Base-by-base conservation (phyloP, 2,113 vertebrate species). In the Leptocoma aspasia region DNA sequence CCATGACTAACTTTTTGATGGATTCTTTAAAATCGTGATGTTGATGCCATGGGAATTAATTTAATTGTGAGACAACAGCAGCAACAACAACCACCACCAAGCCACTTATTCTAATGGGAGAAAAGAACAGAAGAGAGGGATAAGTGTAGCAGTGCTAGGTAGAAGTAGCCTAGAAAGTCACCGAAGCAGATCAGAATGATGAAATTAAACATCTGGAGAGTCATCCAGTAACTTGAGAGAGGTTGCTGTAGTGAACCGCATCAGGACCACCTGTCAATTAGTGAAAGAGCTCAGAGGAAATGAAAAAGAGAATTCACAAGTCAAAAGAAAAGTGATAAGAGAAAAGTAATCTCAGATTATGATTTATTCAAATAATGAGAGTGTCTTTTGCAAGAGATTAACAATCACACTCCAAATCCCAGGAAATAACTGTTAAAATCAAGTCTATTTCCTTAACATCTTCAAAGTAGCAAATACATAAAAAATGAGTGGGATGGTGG, bases 201-300 rank as follows among this genome's bases (percentile, higher is more conserved):
- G 86, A 95, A 97, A 96, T 93, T 93, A 90, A 97, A 96, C 96
- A 96, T 95, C 91, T 96, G 96, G 88, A 97, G 93, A 96, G 90
- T 75, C 90, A 97, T 66, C 10, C n/a, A 92, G 81, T 78, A 94
- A 95, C 92, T 72, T 92, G 83, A 92, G 88, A 94, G 93, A 92
- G 79, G 39, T 60, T 91, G 33, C 54, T 96, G 88, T 92, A 92
- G 77, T 94, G 95, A 97, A 96, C 94, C 86, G 83, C 90, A 94
- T 88, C 95, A 96, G 82, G 79, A 95, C 92, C 86, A 93, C 86
- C 95, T 97, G 96, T 60, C 96, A 95, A 94, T 94, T 93, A 95
- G 50, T 72, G 53, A 82, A 95, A 95, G 57, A 92, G 47, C 88
- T 86, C 52, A 83, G 66, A 94, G 93, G 75, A 92, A 89, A 92